A percentile compares a stretch with the other conserved stretches of the same genome.
phyloP scores from a whole-genome alignment of 2,797 vertebrate species.

The Synanceia verrucosa region DNA sequence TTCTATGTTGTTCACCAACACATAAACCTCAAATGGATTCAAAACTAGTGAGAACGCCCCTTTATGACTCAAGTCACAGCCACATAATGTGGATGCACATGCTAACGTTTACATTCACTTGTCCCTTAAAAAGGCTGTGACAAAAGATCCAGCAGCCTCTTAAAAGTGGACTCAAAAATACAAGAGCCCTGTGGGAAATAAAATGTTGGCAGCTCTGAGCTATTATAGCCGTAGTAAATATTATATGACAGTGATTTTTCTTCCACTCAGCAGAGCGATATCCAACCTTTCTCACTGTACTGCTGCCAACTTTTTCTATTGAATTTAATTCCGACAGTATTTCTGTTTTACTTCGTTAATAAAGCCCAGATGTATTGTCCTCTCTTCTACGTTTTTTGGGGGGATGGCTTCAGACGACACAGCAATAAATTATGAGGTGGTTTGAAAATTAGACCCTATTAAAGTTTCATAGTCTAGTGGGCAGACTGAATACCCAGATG shows the following conservation, averaged over 20 bases:
- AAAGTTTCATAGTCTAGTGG: slow-evolving; percentile 58
- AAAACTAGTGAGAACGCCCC: neutral
- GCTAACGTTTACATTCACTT: neutral
- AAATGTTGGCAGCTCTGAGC: slow-evolving; percentile 38
- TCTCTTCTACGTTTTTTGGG: neutral
- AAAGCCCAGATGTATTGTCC: neutral
- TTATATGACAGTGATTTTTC: slow-evolving; percentile 38
- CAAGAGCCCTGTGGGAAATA: slow-evolving; percentile 55
- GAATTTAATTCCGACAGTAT: slow-evolving; percentile 5
- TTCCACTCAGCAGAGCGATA: slow-evolving; percentile 19
- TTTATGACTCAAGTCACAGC: neutral
- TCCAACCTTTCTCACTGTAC: slow-evolving; percentile 9
- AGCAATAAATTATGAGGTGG: slow-evolving; percentile 51
- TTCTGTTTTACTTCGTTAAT: slow-evolving; percentile 26
- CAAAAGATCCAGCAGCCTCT: slow-evolving; percentile 7
- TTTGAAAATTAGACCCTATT: slow-evolving; percentile 62
- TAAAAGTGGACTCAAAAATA: slow-evolving; percentile 30
- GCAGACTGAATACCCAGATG: slow-evolving; percentile 47
- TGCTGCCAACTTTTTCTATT: slow-evolving; percentile 6
- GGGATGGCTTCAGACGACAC: slow-evolving; percentile 21
- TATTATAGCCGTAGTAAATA: slow-evolving; percentile 34
- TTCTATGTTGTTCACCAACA: neutral
- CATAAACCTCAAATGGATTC: neutral
- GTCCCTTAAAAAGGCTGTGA: slow-evolving; percentile 11
- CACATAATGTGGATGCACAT: neutral